A percentile compares a stretch with the other conserved stretches of the same genome.
phyloP scores from a whole-genome alignment of 2,797 vertebrate genomes.

The Vespertilio murinus region DNA sequence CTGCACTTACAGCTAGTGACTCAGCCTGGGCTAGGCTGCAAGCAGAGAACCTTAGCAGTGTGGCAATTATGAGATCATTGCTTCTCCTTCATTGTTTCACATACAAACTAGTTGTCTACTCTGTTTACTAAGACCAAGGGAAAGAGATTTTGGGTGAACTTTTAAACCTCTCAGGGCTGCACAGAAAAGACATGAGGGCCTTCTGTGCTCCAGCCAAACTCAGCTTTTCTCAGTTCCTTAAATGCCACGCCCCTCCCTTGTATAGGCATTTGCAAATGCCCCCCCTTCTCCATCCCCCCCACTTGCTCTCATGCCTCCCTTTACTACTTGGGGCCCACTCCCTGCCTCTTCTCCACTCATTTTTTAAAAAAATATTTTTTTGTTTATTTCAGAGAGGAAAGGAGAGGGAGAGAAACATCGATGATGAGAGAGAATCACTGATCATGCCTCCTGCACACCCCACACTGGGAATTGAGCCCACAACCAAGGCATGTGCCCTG shows the following conservation, averaged over 20 bases:
- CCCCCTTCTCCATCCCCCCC: fast-evolving
- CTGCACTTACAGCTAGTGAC: background rate
- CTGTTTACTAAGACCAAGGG: background rate
- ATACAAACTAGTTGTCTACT: background rate
- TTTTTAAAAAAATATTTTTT: background rate
- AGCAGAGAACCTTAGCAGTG: background rate
- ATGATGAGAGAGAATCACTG: too few species aligned
- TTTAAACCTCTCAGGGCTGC: background rate
- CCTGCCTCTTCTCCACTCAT: background rate
- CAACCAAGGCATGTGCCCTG: too few species aligned
- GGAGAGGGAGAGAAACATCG: too few species aligned
- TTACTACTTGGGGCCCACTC: background rate
- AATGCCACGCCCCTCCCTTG: fast-evolving
- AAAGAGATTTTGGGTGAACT: background rate
- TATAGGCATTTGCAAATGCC: background rate
- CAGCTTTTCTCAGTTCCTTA: background rate
- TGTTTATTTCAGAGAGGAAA: too few species aligned
- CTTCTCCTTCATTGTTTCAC: background rate
- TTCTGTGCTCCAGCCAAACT: background rate
- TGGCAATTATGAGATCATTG: background rate
- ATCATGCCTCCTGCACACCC: too few species aligned
- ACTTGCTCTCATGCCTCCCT: background rate
- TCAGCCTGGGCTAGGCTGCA: background rate
- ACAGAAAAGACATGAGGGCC: background rate
- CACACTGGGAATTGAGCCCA: too few species aligned